These are phyloP conservation scores for Chrysomela aeneicollis DNA, from an alignment of 2,888 invertebrate genomes.

Conservation along the genomic window DNA sequence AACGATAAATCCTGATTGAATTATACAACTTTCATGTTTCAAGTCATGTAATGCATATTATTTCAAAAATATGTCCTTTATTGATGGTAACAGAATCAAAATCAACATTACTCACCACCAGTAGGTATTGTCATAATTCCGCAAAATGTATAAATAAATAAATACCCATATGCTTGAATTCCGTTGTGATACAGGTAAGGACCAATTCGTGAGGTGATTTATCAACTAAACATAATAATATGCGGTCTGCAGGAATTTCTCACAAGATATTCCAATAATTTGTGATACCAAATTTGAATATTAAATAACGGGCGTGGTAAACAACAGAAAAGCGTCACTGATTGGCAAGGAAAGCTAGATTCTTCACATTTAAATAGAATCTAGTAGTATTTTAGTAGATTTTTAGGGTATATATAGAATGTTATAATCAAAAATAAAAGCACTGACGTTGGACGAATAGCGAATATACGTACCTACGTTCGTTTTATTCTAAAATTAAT, in stretches of 20 bases:
- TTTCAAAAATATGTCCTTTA: no score
- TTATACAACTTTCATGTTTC: no score
- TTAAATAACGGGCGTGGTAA: conserved; percentile 41
- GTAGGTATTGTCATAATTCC: no score
- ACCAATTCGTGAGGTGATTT: no score
- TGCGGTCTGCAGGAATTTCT: background rate
- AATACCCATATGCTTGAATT: no score
- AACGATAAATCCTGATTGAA: no score
- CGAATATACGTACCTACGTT: conserved; percentile 31
- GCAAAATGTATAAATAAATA: no score
- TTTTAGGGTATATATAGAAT: conserved; percentile 50
- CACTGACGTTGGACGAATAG: conserved; percentile 44
- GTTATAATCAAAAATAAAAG: conserved; percentile 52
- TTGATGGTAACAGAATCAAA: no score
- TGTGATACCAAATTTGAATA: conserved; percentile 35
- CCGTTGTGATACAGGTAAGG: no score
- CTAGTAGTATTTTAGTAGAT: conserved; percentile 45
- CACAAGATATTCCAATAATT: conserved; percentile 39
- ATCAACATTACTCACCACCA: no score
- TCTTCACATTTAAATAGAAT: conserved; percentile 50
- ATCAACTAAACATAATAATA: no score
- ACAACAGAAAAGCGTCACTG: conserved; percentile 50
- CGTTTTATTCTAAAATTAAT: conserved; percentile 45
- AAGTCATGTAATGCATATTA: no score
- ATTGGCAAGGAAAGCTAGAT: conserved; percentile 52